A percentile compares a stretch with the other conserved stretches of the same genome.
Evolutionary conservation across 2,797 vertebrate genomes (phyloP).

Genomic region (Buphagus erythrorhynchus): DNA sequence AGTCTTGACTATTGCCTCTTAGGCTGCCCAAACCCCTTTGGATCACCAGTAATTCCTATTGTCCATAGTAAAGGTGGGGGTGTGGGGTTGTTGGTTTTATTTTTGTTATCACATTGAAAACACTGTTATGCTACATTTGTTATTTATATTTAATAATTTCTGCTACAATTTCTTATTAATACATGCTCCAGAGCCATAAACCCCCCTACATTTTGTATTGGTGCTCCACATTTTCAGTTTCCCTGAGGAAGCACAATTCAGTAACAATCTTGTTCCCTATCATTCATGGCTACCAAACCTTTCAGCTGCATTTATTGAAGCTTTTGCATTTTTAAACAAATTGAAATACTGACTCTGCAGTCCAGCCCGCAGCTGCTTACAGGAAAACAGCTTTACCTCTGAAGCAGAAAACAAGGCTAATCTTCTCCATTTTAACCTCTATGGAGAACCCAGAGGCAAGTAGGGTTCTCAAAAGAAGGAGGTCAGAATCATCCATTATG

Average conservation of each 20-base stretch:
- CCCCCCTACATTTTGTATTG: background rate
- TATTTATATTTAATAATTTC: background rate
- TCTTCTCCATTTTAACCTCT: background rate
- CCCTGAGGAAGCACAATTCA: background rate
- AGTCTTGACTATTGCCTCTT: background rate
- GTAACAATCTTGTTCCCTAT: background rate
- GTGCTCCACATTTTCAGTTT: background rate
- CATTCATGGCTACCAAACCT: background rate
- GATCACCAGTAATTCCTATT: background rate
- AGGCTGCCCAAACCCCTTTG: background rate
- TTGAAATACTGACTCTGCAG: background rate
- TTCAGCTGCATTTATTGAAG: background rate
- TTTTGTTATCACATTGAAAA: background rate
- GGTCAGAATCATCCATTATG: background rate
- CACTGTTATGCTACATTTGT: background rate
- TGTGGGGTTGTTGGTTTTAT: fast-evolving
- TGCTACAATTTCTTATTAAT: background rate
- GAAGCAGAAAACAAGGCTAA: conserved; percentile 32
- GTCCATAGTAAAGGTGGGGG: background rate
- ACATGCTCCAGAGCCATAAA: background rate
- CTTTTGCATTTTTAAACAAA: conserved; percentile 24
- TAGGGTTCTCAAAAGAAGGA: background rate
- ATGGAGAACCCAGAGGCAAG: background rate
- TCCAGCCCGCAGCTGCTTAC: background rate
- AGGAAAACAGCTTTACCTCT: background rate